Base-by-base conservation (phyloP, 1,140 invertebrate species). In the Pararge aegeria region DNA sequence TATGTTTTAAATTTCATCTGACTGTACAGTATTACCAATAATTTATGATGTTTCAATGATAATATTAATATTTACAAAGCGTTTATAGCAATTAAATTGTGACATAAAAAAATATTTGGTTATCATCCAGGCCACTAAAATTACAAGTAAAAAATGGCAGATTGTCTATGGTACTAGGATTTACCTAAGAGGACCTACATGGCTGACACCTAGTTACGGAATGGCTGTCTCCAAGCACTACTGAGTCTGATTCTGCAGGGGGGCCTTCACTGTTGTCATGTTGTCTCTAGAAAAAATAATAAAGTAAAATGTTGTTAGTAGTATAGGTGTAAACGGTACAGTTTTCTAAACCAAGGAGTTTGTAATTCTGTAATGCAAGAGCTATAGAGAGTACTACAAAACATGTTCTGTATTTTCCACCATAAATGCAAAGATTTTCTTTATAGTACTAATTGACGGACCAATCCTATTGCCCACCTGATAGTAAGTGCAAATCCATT, bases 211-310 rank as follows among this genome's bases (percentile, higher is more conserved):
- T 78, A 49, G 61, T 73, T 20, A 89, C 71, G 2, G 87, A 64
- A 55, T 87, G 87, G 58, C 91, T 91, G 29, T 92, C 91, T 19
- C 93, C 93, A 16, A 94, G 88, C 54, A 90, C 91, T 1, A 94
- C 92, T 16, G 91, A 90, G 50, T 93, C 92, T 18, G 91, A 90
- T 40, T 93, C 91, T n/a, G 82, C 85, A 18, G 89, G 85, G 12
- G 91, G 89, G 34, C 93, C 90, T 79, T 93, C 91, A 58, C 91
- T 92, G 75, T 89, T 93, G 64, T 94, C 93, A 70, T 94, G 92
- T 72, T 93, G 90, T 70, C 93, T 91, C 93, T 94, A 87, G 91
- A 92, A 69, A 37, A 29, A 13, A 16, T 52, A 12, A 12, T 34
- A 76, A 16, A 5, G 24, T 24, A 24, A 24, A 2, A 24, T 24